These are phyloP conservation scores for Pheucticus melanocephalus DNA, from an alignment of 2,113 vertebrate genomes.

Conservation along the genomic window DNA sequence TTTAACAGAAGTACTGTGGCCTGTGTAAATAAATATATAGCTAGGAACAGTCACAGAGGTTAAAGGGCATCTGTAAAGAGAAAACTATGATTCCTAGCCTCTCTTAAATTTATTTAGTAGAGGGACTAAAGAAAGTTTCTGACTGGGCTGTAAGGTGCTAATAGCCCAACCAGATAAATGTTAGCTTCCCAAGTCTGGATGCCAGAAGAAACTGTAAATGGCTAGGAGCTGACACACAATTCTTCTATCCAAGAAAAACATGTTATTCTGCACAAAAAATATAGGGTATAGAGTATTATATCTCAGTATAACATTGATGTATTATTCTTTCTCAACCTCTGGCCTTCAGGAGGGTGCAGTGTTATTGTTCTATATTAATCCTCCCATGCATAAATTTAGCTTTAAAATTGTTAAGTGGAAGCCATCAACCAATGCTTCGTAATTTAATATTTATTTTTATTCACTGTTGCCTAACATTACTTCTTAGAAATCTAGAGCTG, in stretches of 20 bases:
- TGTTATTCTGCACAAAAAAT: background rate
- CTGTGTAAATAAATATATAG: slow-evolving; percentile 26
- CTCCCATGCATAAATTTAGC: slow-evolving; percentile 8
- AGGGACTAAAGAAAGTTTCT: slow-evolving; percentile 13
- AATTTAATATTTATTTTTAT: background rate
- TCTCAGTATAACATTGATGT: background rate
- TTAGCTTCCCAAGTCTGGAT: slow-evolving; percentile 56
- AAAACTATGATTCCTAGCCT: slow-evolving; percentile 34
- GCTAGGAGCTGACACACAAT: slow-evolving; percentile 27
- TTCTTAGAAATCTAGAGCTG: background rate
- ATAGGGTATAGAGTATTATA: background rate
- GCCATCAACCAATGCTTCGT: background rate
- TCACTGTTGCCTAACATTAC: background rate
- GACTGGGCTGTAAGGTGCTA: slow-evolving; percentile 59
- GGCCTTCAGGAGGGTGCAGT: background rate
- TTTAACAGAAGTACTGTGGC: slow-evolving; percentile 13
- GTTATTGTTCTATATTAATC: slow-evolving; percentile 6
- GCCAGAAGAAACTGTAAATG: slow-evolving; percentile 64
- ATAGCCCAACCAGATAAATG: slow-evolving; percentile 66
- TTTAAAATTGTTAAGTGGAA: slow-evolving; percentile 17
- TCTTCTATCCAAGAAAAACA: slow-evolving; percentile 47
- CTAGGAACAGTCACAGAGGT: slow-evolving; percentile 17
- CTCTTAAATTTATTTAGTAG: slow-evolving; percentile 42
- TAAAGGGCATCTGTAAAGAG: slow-evolving; percentile 46
- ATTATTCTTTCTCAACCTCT: slow-evolving; percentile 5